Base-by-base conservation (phyloP, 2,797 vertebrate genomes). In the Sebastes elongatus region DNA sequence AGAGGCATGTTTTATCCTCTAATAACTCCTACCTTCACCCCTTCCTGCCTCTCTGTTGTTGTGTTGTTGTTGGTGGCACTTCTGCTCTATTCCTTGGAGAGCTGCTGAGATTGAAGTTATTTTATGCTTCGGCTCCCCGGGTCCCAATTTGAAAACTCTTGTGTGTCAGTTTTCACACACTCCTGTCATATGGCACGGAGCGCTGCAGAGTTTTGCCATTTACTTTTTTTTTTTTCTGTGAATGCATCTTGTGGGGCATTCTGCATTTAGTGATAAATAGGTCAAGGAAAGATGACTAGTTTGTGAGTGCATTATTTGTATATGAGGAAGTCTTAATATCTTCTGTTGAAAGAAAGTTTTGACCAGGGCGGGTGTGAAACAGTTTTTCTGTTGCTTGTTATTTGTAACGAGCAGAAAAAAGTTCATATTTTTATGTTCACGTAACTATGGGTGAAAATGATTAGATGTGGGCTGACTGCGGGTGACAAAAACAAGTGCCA, bases 21-120 rank as follows among this genome's bases (percentile, higher is more conserved):
- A 99, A 99, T 99, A 99, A 98, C 97, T 98, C 97, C 97, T 97
- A 97, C 97, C 97, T 97, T 99, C 97, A 98, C 97, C 96, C 95
- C 96, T 95, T 96, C 95, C 93, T 96, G 94, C 94, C 90, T 94
- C 86, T 86, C 90, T 60, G 96, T 97, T 98, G 97, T 98, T 97
- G 96, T 97, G 96, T 96, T 97, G 97, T 96, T 97, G 97, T 97
- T 98, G 97, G 98, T 98, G 96, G 96, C 96, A 97, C 95, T 95
- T 95, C 93, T 92, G 94, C 92, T 87, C 94, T 96, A 97, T 97
- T 98, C 98, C 98, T 98, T 90, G 0, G 98, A 98, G 97, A 98
- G 97, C 92, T 80, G 93, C 94, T 95, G 95, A 97, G 97, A 99
- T 98, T 98, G 97, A 99, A 99, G 98, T 98, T 98, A 99, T 99